Evolutionary conservation across 2,888 invertebrate species (phyloP).

Genomic region (Cosmia trapezina): DNA sequence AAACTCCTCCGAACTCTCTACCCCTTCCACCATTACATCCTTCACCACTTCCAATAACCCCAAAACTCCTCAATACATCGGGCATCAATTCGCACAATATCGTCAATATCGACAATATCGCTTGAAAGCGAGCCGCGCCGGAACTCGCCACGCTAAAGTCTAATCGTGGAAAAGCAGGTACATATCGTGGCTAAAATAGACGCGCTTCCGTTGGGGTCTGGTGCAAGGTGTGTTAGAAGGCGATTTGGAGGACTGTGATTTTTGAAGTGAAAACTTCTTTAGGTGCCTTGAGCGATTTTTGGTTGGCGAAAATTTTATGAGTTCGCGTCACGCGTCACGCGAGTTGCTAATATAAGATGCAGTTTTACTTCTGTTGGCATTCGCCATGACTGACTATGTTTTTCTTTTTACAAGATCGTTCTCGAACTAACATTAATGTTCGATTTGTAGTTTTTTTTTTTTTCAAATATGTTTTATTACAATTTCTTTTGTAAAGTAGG

Average conservation of each 20-base stretch:
- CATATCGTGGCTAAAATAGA: slow-evolving; percentile 68
- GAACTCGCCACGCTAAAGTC: slow-evolving; percentile 76
- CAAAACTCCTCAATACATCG: background rate
- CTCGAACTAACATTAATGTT: background rate
- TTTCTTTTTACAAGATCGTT: background rate
- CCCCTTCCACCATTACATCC: background rate
- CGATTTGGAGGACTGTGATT: background rate
- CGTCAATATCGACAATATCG: slow-evolving; percentile 50
- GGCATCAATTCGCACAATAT: slow-evolving; percentile 55
- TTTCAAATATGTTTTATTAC: too few species aligned
- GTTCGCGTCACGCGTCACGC: too few species aligned
- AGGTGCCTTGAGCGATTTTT: too few species aligned
- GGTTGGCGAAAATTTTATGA: too few species aligned
- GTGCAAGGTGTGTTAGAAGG: slow-evolving; percentile 19
- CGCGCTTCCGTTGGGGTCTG: slow-evolving; percentile 79
- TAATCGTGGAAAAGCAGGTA: slow-evolving; percentile 80
- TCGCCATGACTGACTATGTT: too few species aligned
- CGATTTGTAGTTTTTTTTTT: background rate
- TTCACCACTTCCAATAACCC: slow-evolving; percentile 3
- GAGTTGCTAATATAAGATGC: too few species aligned
- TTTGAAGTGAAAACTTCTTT: too few species aligned
- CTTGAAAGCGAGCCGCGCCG: slow-evolving; percentile 70
- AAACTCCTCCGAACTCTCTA: background rate
- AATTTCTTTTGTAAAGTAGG: background rate
- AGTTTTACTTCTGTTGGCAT: too few species aligned